A percentile compares a stretch with the other conserved stretches of the same genome.
Evolutionary conservation across 2,888 invertebrate genomes (phyloP).

Genomic region (Philaethria dido): DNA sequence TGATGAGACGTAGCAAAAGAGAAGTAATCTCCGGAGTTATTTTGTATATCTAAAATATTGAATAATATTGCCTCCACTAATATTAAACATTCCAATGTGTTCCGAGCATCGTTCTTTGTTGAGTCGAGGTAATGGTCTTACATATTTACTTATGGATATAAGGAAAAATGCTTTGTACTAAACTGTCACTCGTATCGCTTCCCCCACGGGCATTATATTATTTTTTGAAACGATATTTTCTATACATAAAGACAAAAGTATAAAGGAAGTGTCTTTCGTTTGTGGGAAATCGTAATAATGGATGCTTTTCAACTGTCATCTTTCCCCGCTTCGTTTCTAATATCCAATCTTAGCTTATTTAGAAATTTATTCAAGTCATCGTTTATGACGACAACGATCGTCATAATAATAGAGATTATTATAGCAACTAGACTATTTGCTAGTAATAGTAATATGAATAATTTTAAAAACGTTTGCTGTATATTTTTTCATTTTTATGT

Average conservation of each 20-base stretch:
- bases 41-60: conserved; percentile 34
- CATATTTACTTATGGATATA: conserved; percentile 41
- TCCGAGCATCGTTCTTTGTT: conserved; percentile 36
- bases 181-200: conserved; percentile 56
- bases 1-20: conserved; percentile 12
- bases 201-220: conserved; percentile 50
- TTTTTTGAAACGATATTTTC: conserved; percentile 58
- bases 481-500: too few species aligned
- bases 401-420: too few species aligned
- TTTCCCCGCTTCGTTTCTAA: conserved; percentile 52
- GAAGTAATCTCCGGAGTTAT: conserved; percentile 24
- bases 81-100: conserved; percentile 41
- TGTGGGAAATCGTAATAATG: conserved; percentile 61
- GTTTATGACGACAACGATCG: neutral
- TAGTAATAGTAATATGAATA: too few species aligned
- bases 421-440: too few species aligned
- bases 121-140: conserved; percentile 43
- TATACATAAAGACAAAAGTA: conserved; percentile 48
- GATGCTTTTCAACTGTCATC: conserved; percentile 66
- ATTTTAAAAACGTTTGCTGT: too few species aligned
- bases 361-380: conserved; percentile 47
- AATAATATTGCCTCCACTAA: conserved; percentile 37
- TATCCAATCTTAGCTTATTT: conserved; percentile 51
- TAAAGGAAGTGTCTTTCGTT: conserved; percentile 58
- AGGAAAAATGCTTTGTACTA: conserved; percentile 55